phyloP scores from a whole-genome alignment of 1,140 invertebrate genomes.

The Drosophila santomea region DNA sequence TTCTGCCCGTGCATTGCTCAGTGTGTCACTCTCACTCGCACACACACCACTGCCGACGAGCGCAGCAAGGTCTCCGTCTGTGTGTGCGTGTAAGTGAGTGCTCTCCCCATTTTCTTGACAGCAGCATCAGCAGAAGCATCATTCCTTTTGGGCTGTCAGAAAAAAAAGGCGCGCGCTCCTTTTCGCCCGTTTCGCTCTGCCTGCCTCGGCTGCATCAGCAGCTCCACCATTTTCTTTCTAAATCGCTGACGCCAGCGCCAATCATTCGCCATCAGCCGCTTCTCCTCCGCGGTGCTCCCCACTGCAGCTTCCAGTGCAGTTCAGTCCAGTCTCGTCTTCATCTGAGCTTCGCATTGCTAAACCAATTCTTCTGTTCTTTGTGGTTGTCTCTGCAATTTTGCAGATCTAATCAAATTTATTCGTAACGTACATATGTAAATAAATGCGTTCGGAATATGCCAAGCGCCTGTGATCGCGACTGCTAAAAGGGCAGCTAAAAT shows the following conservation, averaged over 20 bases:
- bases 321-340: slow-evolving; percentile 18
- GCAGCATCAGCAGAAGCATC: slow-evolving; percentile 29
- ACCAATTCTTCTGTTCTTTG: slow-evolving; percentile 32
- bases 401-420: slow-evolving; percentile 81
- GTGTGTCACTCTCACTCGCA: slow-evolving; percentile 47
- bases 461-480: slow-evolving; percentile 53
- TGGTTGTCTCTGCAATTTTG: slow-evolving; percentile 12
- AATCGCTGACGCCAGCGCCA: slow-evolving; percentile 76
- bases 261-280: slow-evolving; percentile 61
- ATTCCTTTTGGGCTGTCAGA: slow-evolving; percentile 37
- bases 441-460: slow-evolving; percentile 53
- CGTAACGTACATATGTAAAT: slow-evolving; percentile 61
- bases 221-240: slow-evolving; percentile 76
- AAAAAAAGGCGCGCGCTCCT: slow-evolving; percentile 71
- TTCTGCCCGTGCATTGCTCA: slow-evolving; percentile 66
- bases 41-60: slow-evolving; percentile 3
- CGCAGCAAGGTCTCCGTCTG: slow-evolving; percentile 43
- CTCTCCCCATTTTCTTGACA: slow-evolving; percentile 50
- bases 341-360: slow-evolving; percentile 48
- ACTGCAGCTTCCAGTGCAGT: slow-evolving; percentile 59
- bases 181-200: slow-evolving; percentile 45
- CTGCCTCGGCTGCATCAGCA: slow-evolving; percentile 12
- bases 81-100: slow-evolving; percentile 1
- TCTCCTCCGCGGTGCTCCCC: slow-evolving; percentile 61
- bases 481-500: slow-evolving; percentile 55